These are phyloP conservation scores for Sminthurinus aureus DNA, from an alignment of 2,888 invertebrate species.

Conservation along the genomic window DNA sequence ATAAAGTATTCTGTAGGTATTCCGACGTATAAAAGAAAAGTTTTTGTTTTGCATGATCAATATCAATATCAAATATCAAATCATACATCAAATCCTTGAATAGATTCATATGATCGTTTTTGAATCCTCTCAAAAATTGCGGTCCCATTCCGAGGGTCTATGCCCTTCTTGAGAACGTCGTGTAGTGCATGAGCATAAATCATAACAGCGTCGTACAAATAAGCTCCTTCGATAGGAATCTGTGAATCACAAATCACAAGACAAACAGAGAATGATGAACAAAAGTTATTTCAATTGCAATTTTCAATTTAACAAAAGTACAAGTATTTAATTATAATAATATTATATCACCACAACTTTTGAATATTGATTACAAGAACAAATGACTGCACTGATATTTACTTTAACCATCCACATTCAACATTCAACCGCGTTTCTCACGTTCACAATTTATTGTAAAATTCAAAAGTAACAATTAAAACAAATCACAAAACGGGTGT, in stretches of 20 bases:
- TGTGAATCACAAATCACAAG: neutral
- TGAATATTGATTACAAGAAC: too few species aligned
- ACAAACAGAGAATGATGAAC: too few species aligned
- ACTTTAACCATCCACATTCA: neutral
- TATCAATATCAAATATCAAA: neutral
- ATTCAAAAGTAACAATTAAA: neutral
- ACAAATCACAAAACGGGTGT: neutral
- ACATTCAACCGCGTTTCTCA: too few species aligned
- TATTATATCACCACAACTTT: neutral
- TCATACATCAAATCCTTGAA: conserved; percentile 81
- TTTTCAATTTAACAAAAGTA: too few species aligned
- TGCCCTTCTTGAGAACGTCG: conserved; percentile 73
- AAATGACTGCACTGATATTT: neutral
- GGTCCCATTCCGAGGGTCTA: conserved; percentile 77
- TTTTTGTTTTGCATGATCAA: neutral
- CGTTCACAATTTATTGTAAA: too few species aligned
- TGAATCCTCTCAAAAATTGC: conserved; percentile 79
- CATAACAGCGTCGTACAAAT: conserved; percentile 86
- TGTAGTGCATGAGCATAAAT: conserved; percentile 85
- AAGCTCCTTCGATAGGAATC: conserved; percentile 69
- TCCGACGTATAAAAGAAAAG: neutral
- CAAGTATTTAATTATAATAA: too few species aligned
- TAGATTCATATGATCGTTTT: conserved; percentile 77
- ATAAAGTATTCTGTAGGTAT: too few species aligned
- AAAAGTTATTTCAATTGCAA: too few species aligned